phyloP scores from a whole-genome alignment of 2,888 invertebrate species.

The Argyresthia goedartella region DNA sequence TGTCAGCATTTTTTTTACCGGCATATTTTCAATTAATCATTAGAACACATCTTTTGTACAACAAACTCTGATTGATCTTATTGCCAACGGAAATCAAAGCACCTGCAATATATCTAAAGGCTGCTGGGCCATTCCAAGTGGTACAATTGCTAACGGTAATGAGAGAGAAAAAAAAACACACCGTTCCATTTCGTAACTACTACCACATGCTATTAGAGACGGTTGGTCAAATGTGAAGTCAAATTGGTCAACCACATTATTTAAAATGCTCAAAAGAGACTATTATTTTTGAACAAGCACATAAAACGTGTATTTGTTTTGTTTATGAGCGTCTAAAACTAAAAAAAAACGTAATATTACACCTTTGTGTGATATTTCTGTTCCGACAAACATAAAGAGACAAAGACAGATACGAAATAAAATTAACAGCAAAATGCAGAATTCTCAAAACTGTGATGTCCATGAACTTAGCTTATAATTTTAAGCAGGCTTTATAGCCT shows the following conservation, averaged over 20 bases:
- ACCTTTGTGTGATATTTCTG: too few species aligned
- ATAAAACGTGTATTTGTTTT: slow-evolving; percentile 43
- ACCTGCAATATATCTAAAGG: slow-evolving; percentile 19
- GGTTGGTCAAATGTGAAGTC: too few species aligned
- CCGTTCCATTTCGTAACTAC: too few species aligned
- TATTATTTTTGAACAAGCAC: slow-evolving; percentile 15
- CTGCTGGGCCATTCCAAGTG: slow-evolving; percentile 18
- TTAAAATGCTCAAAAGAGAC: too few species aligned
- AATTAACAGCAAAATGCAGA: slow-evolving; percentile 59
- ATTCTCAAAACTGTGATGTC: slow-evolving; percentile 31
- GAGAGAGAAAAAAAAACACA: neutral
- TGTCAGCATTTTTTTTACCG: slow-evolving; percentile 50
- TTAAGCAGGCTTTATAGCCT: neutral
- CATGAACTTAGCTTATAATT: slow-evolving; percentile 26
- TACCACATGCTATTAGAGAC: too few species aligned
- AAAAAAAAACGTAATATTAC: slow-evolving; percentile 34
- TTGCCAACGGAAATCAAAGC: slow-evolving; percentile 31
- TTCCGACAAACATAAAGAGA: slow-evolving; percentile 18
- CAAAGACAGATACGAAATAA: slow-evolving; percentile 21
- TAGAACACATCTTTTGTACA: slow-evolving; percentile 26
- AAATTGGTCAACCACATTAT: too few species aligned
- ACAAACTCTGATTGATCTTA: slow-evolving; percentile 32
- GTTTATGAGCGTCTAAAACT: slow-evolving; percentile 46
- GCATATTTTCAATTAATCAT: slow-evolving; percentile 47
- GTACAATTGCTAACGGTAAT: slow-evolving; percentile 14